Evolutionary conservation across 2,113 vertebrate species (phyloP).

Genomic region (Gobiocypris rarus): DNA sequence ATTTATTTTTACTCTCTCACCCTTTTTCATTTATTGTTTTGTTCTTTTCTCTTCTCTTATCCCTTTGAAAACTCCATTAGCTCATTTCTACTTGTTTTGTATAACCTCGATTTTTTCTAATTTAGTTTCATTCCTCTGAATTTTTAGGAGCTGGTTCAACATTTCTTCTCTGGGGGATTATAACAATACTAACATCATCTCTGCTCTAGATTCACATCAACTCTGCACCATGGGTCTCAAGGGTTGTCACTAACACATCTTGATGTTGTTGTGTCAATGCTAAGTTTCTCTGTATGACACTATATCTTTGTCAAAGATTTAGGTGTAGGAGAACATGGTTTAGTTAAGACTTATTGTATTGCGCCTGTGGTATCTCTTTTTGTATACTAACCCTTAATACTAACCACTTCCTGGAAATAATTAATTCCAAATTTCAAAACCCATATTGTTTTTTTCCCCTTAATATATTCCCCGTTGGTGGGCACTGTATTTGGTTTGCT

Average conservation of each 20-base stretch:
- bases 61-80: not conserved
- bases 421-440: not conserved
- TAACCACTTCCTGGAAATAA: slow-evolving; percentile 1
- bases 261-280: slow-evolving; percentile 14
- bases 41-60: not conserved
- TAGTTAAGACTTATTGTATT: slow-evolving; percentile 7
- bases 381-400: not conserved
- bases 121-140: slow-evolving; percentile 55
- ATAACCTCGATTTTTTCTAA: slow-evolving; percentile 20
- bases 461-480: not conserved
- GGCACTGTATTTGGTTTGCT: not conserved
- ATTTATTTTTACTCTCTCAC: not conserved
- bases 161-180: slow-evolving; percentile 35
- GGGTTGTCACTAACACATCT: slow-evolving; percentile 16
- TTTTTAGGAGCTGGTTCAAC: slow-evolving; percentile 40
- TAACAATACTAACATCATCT: slow-evolving; percentile 44
- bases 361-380: not conserved
- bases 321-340: slow-evolving; percentile 20
- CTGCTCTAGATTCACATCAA: slow-evolving; percentile 12
- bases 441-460: not conserved
- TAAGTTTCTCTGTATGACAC: not conserved
- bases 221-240: not conserved
- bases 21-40: not conserved
- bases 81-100: too few relatives aligned
- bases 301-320: not conserved